Evolutionary conservation across 2,797 vertebrate genomes (phyloP), one percentile per base, ranked within the genome.

Genomic region (Acipenser oxyrinchus): DNA sequence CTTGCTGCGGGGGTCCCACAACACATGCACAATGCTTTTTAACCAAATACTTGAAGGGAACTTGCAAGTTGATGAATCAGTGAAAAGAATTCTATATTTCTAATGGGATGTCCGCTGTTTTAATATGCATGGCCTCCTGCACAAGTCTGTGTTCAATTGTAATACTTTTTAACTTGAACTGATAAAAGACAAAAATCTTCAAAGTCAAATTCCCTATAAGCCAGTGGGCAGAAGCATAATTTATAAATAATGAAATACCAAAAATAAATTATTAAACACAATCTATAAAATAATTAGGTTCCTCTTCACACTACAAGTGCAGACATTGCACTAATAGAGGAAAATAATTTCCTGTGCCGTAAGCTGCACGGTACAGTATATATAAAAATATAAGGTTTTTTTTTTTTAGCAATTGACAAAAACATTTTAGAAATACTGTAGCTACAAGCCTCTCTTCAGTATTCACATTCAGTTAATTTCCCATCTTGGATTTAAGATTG

Each of bases 221-320:
- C 61, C n/a, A 68, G 55, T 63, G 50, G 53, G 51, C 49, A 49
- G 63, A 52, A 13, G 60, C 48, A 62, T 59, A 4, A 63, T 65
- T 74, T 60, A 73, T 69, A 66, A 66, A 74, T 74, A 13, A 75
- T 72, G 71, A 75, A 73, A 71, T 61, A 70, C 70, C 60, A 52
- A 37, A 68, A 64, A 68, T 74, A 0, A 73, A 75, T 79, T 74
- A 75, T 75, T 74, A 68, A 74, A 77, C 57, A 60, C 69, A 55
- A 70, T 73, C 64, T 70, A 67, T 69, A 62, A 67, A 51, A 69
- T 63, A 59, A 53, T 62, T 60, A 64, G 67, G 51, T n/a, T 58
- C 9, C 13, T 58, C 12, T 58, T n/a, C 12, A 10, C 13, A n/a
- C 55, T 10, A 23, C 60, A 66, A 60, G 63, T 53, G 13, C 23